phyloP scores from a whole-genome alignment of 2,888 invertebrate genomes.

The Thera obeliscata region DNA sequence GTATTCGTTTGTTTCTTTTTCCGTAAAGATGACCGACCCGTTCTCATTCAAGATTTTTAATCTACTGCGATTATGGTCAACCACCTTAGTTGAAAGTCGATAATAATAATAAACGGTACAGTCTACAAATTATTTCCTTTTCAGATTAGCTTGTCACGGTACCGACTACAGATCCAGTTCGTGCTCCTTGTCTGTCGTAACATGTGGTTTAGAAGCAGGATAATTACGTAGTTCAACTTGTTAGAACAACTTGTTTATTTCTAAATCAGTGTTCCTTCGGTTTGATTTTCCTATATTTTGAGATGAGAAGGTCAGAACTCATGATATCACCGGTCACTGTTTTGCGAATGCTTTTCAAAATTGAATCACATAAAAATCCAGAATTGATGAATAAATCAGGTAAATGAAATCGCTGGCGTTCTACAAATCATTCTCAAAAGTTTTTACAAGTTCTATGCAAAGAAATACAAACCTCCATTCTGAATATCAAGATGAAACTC shows the following conservation, averaged over 20 bases:
- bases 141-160: slow-evolving; percentile 18
- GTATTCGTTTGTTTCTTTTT: no score
- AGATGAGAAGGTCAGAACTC: slow-evolving; percentile 2
- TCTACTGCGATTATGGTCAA: no score
- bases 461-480: slow-evolving; percentile 85
- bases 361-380: neutral
- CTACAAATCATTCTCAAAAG: no score
- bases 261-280: neutral
- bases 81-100: no score
- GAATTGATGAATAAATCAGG: neutral
- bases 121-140: slow-evolving; percentile 17
- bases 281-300: neutral
- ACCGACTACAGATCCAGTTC: slow-evolving; percentile 4
- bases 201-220: slow-evolving; percentile 24
- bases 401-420: neutral
- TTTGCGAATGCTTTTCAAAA: neutral
- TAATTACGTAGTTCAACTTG: slow-evolving; percentile 20
- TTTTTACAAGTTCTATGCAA: neutral
- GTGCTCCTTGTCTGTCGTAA: slow-evolving; percentile 20
- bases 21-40: no score
- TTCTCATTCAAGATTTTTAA: no score
- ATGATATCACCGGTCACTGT: slow-evolving; percentile 14
- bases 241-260: slow-evolving; percentile 11
- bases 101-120: no score
- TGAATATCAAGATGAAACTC: slow-evolving; percentile 87